Conservation (phyloP, 2,888 invertebrate genomes). For the Matsumyia berberina region DNA sequence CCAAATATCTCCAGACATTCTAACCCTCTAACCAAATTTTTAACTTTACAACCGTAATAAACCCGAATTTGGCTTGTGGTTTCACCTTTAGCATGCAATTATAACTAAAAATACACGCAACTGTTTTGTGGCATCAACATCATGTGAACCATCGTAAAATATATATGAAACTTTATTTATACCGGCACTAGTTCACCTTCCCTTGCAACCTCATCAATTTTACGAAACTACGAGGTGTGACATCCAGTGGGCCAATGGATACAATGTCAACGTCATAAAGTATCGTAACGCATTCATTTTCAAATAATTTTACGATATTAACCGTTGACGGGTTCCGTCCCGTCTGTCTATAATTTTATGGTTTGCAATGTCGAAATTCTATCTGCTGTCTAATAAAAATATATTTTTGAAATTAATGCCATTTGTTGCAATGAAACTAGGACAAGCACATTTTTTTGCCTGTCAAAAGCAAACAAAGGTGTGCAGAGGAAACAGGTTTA, state of each 20-base stretch:
- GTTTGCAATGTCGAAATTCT: conserved; percentile 14
- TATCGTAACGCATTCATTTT: conserved; percentile 16
- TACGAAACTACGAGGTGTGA: background rate
- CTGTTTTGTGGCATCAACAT: background rate
- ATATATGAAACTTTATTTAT: conserved; percentile 1
- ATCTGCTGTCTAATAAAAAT: conserved; percentile 25
- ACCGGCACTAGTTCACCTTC: background rate
- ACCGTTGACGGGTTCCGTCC: background rate
- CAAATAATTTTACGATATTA: conserved; percentile 1
- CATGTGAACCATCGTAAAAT: background rate
- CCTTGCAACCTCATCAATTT: background rate
- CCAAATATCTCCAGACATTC: too few relatives aligned
- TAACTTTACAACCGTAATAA: too few relatives aligned
- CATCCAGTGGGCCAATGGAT: background rate
- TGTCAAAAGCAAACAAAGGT: conserved; percentile 59
- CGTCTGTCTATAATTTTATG: background rate
- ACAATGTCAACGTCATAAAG: conserved; percentile 3
- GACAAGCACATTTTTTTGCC: conserved; percentile 12
- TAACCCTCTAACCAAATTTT: too few relatives aligned
- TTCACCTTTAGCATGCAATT: too few relatives aligned
- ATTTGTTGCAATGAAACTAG: conserved; percentile 48
- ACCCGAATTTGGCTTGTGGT: too few relatives aligned
- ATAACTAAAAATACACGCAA: too few relatives aligned
- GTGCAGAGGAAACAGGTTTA: conserved; percentile 46
- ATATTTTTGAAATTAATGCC: conserved; percentile 9